Evolutionary conservation across 2,113 vertebrate genomes (phyloP).

Genomic region (Melanerpes aurifrons): DNA sequence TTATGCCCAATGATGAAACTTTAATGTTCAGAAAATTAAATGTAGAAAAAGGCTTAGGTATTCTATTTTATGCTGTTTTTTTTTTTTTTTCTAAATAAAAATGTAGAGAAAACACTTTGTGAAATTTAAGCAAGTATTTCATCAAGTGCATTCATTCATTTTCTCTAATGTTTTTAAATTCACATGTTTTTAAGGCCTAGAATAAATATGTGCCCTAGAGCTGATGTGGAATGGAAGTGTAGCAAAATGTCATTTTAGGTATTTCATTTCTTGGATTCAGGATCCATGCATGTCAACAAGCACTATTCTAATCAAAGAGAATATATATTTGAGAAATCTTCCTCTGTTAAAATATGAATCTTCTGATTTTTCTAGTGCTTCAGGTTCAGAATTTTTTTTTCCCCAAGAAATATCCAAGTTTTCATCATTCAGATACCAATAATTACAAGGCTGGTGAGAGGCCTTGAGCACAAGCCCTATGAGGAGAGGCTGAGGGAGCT

Average conservation of each 20-base stretch:
- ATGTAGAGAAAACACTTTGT: not conserved
- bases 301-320: not conserved
- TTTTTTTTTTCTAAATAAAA: not conserved
- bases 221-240: not conserved
- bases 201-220: not conserved
- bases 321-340: not conserved
- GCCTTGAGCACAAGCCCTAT: no score
- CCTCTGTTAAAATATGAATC: not conserved
- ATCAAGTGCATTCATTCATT: not conserved
- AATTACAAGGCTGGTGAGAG: not conserved
- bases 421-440: not conserved
- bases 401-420: not conserved
- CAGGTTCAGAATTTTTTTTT: not conserved
- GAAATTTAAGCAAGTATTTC: not conserved
- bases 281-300: not conserved
- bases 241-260: not conserved
- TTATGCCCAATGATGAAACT: not conserved
- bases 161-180: not conserved
- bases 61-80: no score
- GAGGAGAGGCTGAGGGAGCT: no score
- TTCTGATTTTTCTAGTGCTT: not conserved
- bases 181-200: not conserved
- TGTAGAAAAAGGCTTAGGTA: fast-evolving
- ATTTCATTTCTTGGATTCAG: not conserved
- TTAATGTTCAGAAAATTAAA: not conserved